Conservation (phyloP, 2,113 vertebrate species). For the Sapayoa aenigma region DNA sequence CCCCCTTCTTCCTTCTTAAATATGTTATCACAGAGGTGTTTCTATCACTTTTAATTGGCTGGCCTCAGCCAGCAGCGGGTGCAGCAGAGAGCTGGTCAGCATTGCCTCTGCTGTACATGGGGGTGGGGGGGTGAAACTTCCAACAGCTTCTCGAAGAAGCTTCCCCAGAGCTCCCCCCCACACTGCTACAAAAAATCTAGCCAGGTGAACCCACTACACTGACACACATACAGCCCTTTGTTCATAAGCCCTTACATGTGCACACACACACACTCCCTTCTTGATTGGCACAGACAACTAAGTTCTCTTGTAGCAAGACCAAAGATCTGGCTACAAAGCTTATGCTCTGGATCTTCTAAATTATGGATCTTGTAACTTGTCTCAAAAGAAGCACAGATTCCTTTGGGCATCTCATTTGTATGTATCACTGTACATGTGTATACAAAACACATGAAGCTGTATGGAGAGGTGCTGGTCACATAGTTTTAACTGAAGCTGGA, state of each 20-base stretch:
- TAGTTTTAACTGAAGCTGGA: neutral
- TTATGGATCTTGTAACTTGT: neutral
- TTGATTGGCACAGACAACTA: neutral
- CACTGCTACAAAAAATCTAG: too few species aligned
- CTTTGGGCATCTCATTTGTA: neutral
- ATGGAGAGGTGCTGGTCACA: neutral
- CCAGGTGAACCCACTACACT: too few species aligned
- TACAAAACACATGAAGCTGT: neutral
- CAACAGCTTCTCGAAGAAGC: too few species aligned
- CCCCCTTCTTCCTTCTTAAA: too few species aligned
- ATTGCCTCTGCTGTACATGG: too few species aligned
- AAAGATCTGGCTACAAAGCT: neutral
- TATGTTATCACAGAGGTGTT: too few species aligned
- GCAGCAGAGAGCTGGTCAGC: too few species aligned
- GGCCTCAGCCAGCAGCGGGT: too few species aligned
- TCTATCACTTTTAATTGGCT: too few species aligned
- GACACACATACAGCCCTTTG: neutral
- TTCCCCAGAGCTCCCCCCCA: too few species aligned
- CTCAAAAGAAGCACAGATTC: neutral
- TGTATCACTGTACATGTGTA: neutral
- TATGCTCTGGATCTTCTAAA: neutral
- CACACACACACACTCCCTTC: neutral
- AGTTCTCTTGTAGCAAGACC: neutral
- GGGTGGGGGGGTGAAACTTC: too few species aligned
- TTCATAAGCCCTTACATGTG: rapidly evolving